Percentiles rank a stretch among this genome's conserved stretches.
Conservation (phyloP, 2,888 invertebrate species). For the Melipona beecheii region DNA sequence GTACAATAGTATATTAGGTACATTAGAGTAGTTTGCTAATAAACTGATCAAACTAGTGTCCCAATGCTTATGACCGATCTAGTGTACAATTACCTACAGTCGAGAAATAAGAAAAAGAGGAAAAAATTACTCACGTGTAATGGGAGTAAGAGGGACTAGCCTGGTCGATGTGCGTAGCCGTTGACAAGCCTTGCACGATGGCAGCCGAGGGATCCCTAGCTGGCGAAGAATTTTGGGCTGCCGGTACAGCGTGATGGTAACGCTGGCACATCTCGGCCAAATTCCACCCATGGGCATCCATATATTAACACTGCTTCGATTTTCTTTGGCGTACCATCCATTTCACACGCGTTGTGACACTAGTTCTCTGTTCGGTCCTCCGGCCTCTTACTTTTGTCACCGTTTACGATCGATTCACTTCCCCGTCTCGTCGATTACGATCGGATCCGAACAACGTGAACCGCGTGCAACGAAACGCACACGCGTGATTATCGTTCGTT, state of each 20-base stretch:
- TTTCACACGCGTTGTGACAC: slow-evolving; percentile 80
- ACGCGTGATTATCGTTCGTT: slow-evolving; percentile 29
- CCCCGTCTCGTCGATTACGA: slow-evolving; percentile 14
- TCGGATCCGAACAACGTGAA: neutral
- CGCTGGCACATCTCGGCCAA: slow-evolving; percentile 84
- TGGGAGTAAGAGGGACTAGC: slow-evolving; percentile 82
- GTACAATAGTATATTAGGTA: no score
- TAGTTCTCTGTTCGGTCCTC: slow-evolving; percentile 41
- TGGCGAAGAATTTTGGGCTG: slow-evolving; percentile 81
- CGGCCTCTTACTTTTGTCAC: neutral
- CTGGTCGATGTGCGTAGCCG: slow-evolving; percentile 81
- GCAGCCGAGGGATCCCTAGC: slow-evolving; percentile 80
- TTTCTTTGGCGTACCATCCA: slow-evolving; percentile 82
- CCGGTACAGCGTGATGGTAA: slow-evolving; percentile 83
- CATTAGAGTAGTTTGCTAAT: no score
- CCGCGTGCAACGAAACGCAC: slow-evolving; percentile 21
- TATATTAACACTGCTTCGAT: slow-evolving; percentile 82
- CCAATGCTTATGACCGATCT: no score
- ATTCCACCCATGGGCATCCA: slow-evolving; percentile 84
- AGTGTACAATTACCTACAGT: neutral
- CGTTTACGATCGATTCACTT: slow-evolving; percentile 46
- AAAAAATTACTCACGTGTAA: slow-evolving; percentile 80
- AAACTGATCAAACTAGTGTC: no score
- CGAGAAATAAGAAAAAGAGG: neutral
- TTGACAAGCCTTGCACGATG: slow-evolving; percentile 79